Evolutionary conservation across 2,888 invertebrate species (phyloP).

Genomic region (Zhuqinia jingwanae): DNA sequence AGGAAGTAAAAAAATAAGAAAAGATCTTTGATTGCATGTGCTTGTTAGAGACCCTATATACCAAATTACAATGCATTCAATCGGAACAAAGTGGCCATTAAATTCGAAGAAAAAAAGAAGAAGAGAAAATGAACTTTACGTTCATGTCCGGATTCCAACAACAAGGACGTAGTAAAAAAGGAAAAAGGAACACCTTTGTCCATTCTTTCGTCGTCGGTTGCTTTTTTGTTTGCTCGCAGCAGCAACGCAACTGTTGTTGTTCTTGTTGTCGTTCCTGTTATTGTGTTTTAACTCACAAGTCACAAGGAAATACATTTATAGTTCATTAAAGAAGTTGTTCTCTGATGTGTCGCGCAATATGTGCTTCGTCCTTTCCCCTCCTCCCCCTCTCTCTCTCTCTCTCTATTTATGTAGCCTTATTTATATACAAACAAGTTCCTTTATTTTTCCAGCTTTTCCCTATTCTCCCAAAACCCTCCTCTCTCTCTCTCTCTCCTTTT

Average conservation of each 20-base stretch:
- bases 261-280: constrained; percentile 1
- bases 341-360: constrained; percentile 46
- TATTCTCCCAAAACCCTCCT: constrained; percentile 26
- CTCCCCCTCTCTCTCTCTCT: too few species aligned
- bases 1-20: too few species aligned
- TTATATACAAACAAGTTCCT: constrained; percentile 42
- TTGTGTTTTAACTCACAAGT: constrained; percentile 48
- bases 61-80: constrained; percentile 63
- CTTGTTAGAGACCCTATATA: constrained; percentile 42
- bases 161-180: too few species aligned
- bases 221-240: constrained; percentile 11
- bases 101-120: constrained; percentile 45
- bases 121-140: constrained; percentile 47
- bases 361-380: constrained; percentile 9
- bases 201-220: constrained; percentile 9
- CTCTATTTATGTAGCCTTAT: too few species aligned
- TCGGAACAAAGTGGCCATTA: constrained; percentile 64
- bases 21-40: constrained; percentile 39
- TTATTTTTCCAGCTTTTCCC: constrained; percentile 37
- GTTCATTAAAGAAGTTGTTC: constrained; percentile 67
- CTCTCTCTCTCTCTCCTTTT: neutral
- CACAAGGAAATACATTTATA: constrained; percentile 63
- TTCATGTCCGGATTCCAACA: constrained; percentile 8
- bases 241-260: constrained; percentile 21
- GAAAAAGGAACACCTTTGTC: constrained; percentile 47